A percentile compares a stretch with the other conserved stretches of the same genome.
Evolutionary conservation across 2,888 invertebrate genomes (phyloP).

Genomic region (Perdita meconis): DNA sequence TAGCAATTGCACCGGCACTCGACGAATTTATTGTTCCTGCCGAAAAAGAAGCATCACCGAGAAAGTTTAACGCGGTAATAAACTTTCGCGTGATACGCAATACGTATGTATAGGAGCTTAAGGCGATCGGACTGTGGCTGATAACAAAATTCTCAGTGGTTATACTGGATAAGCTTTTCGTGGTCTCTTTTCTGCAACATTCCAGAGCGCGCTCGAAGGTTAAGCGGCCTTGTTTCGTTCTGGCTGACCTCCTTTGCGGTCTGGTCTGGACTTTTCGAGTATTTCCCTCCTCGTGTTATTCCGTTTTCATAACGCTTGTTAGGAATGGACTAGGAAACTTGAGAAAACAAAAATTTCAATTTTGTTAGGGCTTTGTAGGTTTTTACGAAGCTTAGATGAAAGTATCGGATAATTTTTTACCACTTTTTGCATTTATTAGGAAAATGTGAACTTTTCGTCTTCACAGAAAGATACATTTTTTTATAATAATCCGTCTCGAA

Average conservation of each 20-base stretch:
- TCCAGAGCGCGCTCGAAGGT: not conserved
- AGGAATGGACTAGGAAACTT: no score
- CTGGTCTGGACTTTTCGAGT: not conserved
- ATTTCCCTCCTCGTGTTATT: not conserved
- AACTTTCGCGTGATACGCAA: not conserved
- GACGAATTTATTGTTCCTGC: not conserved
- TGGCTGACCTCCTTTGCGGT: not conserved
- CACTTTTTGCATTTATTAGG: no score
- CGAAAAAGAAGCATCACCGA: not conserved
- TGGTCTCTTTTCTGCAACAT: not conserved
- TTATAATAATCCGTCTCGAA: no score
- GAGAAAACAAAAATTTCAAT: no score
- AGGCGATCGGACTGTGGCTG: not conserved
- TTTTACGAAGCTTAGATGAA: no score
- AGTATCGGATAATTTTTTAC: no score
- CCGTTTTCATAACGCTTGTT: not conserved
- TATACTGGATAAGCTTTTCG: not conserved
- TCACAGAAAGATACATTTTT: no score
- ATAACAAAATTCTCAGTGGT: slow-evolving; percentile 2
- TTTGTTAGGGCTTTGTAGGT: no score
- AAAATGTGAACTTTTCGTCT: no score
- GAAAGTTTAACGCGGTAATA: not conserved
- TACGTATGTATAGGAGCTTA: not conserved
- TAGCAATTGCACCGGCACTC: slow-evolving; percentile 1
- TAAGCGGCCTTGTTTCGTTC: slow-evolving; percentile 3